phyloP scores from a whole-genome alignment of 2,113 vertebrate species.

The Anoura caudifer region DNA sequence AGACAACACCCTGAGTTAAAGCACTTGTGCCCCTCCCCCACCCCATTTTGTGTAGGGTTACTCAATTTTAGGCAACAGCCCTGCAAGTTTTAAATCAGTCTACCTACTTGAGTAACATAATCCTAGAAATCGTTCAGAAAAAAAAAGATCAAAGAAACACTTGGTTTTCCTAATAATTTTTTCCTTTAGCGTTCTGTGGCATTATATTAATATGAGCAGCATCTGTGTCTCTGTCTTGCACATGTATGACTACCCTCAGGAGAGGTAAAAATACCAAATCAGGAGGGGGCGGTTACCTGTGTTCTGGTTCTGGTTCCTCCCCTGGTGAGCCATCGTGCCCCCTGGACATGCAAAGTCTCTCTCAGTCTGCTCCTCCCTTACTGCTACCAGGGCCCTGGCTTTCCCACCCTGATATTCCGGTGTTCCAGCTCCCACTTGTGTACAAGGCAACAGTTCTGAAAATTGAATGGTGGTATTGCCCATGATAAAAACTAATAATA shows the following conservation, averaged over 20 bases:
- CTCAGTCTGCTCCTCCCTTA: background rate
- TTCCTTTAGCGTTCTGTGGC: background rate
- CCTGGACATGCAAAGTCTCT: background rate
- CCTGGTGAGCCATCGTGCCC: accelerated
- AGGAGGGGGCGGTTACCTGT: background rate
- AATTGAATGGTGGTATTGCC: background rate
- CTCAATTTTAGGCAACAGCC: background rate
- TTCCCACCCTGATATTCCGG: background rate
- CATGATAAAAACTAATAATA: background rate
- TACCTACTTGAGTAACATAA: background rate
- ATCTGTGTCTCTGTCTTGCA: background rate
- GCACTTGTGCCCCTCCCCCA: background rate
- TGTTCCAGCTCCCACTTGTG: background rate
- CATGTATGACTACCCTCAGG: background rate
- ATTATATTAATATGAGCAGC: background rate
- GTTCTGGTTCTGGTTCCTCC: background rate
- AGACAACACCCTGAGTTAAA: background rate
- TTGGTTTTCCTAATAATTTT: background rate
- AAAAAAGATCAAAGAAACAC: background rate
- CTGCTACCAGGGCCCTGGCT: background rate
- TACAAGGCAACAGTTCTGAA: background rate
- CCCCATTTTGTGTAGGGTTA: background rate
- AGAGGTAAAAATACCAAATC: background rate
- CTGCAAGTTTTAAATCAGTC: background rate
- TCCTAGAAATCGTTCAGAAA: background rate